A percentile compares a stretch with the other conserved stretches of the same genome.
Evolutionary conservation across 2,797 vertebrate species (phyloP).

Genomic region (Furcifer pardalis): DNA sequence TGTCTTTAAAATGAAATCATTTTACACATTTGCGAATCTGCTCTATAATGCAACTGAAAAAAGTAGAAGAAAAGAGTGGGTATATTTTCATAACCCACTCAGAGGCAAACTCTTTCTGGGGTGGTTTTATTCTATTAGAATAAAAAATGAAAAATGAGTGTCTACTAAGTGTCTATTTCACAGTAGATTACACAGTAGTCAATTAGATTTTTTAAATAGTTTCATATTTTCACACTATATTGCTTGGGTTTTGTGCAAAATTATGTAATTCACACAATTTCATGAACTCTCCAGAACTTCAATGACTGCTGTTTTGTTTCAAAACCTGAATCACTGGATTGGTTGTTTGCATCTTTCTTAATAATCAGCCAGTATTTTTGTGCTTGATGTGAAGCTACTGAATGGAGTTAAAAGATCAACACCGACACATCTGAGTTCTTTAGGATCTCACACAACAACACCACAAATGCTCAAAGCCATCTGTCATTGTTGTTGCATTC

Average conservation of each 20-base stretch:
- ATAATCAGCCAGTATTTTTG: too few relatives aligned
- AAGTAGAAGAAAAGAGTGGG: not conserved
- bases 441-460: not conserved
- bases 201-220: too few relatives aligned
- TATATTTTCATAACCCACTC: not conserved
- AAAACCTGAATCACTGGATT: too few relatives aligned
- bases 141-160: too few relatives aligned
- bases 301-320: too few relatives aligned
- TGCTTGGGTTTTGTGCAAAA: too few relatives aligned
- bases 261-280: too few relatives aligned
- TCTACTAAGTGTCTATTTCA: too few relatives aligned
- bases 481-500: not conserved
- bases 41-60: not conserved
- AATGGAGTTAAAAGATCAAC: not conserved
- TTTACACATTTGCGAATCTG: not conserved
- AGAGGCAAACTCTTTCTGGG: not conserved
- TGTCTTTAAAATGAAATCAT: constrained; percentile 45
- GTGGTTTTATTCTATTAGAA: not conserved
- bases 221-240: too few relatives aligned
- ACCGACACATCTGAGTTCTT: not conserved
- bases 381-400: not conserved
- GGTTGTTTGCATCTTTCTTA: too few relatives aligned
- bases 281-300: too few relatives aligned
- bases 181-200: too few relatives aligned
- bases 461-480: fast-evolving